Percentiles rank a stretch among this genome's conserved stretches.
Conservation (phyloP, 2,797 vertebrate species). For the Psittacula derbiana region DNA sequence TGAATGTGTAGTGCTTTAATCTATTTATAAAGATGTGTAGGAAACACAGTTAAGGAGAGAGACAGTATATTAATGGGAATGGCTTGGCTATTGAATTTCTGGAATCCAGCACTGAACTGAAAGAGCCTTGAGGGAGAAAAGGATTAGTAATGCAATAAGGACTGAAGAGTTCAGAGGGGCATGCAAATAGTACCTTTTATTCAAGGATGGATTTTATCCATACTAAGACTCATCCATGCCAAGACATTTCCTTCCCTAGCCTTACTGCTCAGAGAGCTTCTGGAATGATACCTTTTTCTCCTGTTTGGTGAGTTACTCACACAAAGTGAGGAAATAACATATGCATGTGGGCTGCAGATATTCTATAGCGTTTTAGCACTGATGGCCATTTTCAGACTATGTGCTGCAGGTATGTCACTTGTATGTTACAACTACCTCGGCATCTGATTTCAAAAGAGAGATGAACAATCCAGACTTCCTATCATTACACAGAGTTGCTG, state of each 20-base stretch:
- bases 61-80: constrained; percentile 68
- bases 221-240: neutral
- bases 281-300: neutral
- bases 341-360: neutral
- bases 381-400: neutral
- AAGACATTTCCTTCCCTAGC: neutral
- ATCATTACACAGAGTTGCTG: neutral
- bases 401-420: neutral
- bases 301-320: neutral
- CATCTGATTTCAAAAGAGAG: neutral
- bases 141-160: neutral
- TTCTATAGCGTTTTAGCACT: neutral
- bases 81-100: constrained; percentile 55
- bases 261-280: neutral
- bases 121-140: neutral
- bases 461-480: neutral
- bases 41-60: constrained; percentile 74
- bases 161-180: neutral
- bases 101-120: constrained; percentile 24
- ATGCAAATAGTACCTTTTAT: neutral
- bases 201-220: neutral
- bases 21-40: constrained; percentile 79
- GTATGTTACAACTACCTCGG: neutral
- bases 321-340: neutral
- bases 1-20: constrained; percentile 62